Conservation (phyloP, 2,888 invertebrate genomes). For the Pseudococcus longispinus region DNA sequence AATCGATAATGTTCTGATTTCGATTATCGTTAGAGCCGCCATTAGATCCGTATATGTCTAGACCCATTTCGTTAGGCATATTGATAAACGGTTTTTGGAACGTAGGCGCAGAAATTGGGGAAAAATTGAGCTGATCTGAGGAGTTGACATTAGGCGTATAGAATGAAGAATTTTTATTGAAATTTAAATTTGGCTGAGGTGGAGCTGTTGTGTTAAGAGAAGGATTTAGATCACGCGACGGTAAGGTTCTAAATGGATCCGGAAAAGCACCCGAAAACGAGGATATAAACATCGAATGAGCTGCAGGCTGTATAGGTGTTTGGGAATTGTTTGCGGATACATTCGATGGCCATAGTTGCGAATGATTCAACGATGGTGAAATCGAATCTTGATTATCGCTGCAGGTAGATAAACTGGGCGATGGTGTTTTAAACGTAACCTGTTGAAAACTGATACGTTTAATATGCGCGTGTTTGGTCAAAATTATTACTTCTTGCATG, state of each 20-base stretch:
- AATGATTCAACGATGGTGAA: constrained; percentile 36
- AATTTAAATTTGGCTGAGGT: constrained; percentile 53
- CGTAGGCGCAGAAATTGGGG: not conserved
- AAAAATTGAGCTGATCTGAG: not conserved
- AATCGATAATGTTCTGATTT: constrained; percentile 37
- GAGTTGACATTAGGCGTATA: not conserved
- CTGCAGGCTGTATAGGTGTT: not conserved
- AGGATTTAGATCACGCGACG: constrained; percentile 44
- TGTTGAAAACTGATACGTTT: constrained; percentile 60
- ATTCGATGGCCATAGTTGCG: constrained; percentile 38
- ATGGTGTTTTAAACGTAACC: constrained; percentile 69
- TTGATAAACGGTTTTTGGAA: constrained; percentile 30
- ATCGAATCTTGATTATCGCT: constrained; percentile 58
- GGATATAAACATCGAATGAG: constrained; percentile 50
- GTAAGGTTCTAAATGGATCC: constrained; percentile 45
- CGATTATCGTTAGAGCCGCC: not conserved
- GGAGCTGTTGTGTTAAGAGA: not conserved
- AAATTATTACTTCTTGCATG: not conserved
- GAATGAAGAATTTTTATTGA: constrained; percentile 54
- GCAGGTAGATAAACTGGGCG: constrained; percentile 60
- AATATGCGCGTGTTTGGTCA: not conserved
- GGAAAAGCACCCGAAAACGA: constrained; percentile 52
- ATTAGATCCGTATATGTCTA: not conserved
- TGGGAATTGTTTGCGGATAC: not conserved
- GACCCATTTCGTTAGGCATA: constrained; percentile 1